Conservation (phyloP, 2,113 vertebrate species). For the Heliornis fulica region DNA sequence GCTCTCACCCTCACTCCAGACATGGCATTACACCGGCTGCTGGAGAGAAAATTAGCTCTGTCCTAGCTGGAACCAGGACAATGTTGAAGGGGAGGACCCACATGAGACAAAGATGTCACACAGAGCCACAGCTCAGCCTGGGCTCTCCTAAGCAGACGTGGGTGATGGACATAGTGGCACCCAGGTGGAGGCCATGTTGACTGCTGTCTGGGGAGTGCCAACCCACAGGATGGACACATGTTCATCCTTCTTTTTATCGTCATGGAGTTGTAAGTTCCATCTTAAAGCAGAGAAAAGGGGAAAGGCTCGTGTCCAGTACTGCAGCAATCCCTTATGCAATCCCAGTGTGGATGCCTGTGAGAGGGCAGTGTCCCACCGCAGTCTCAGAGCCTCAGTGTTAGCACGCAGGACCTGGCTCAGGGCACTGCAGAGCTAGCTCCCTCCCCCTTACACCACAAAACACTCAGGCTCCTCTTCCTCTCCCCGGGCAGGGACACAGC, state of each 20-base stretch:
- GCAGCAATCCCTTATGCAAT: not conserved
- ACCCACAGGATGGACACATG: not conserved
- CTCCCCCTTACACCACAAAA: not conserved
- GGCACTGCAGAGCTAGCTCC: not conserved
- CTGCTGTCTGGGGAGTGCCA: not conserved
- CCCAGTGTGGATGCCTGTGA: not conserved
- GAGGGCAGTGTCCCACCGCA: not conserved
- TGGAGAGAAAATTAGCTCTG: too few species aligned
- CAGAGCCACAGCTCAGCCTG: not conserved
- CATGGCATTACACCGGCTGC: too few species aligned
- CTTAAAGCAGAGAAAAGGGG: not conserved
- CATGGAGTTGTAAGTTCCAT: not conserved
- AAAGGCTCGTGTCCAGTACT: not conserved
- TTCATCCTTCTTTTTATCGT: not conserved
- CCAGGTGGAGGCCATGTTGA: not conserved
- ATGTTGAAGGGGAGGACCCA: not conserved
- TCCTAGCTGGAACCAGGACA: too few species aligned
- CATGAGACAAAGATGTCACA: not conserved
- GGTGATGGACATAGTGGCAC: accelerated
- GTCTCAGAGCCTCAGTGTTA: not conserved
- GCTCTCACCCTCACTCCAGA: too few species aligned
- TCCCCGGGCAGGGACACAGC: not conserved
- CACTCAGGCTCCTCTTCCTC: not conserved
- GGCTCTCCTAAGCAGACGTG: not conserved
- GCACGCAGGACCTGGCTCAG: not conserved